Conservation (phyloP, 1,140 invertebrate genomes). For the Bombus sylvicola region DNA sequence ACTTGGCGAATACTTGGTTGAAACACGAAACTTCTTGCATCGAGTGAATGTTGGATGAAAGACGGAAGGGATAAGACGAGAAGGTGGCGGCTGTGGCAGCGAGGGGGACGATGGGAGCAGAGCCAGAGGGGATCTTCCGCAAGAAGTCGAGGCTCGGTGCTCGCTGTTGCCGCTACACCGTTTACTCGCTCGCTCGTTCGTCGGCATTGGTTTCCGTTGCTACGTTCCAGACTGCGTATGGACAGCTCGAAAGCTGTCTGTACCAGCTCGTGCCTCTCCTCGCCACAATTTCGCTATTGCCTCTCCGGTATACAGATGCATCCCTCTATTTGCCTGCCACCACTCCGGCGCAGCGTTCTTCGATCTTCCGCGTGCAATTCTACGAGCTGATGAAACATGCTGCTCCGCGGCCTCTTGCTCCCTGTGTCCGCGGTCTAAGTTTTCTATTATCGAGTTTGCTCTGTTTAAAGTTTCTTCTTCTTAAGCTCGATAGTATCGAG, state of each 20-base stretch:
- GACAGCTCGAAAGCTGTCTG: slow-evolving; percentile 58
- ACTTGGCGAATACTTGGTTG: slow-evolving; percentile 75
- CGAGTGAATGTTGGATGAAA: slow-evolving; percentile 59
- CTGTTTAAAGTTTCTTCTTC: not conserved
- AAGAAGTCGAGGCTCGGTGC: slow-evolving; percentile 43
- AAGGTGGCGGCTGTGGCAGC: not conserved
- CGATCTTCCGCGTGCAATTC: slow-evolving; percentile 34
- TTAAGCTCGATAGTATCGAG: not conserved
- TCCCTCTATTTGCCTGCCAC: slow-evolving; percentile 33
- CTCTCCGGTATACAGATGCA: slow-evolving; percentile 9
- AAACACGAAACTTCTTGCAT: slow-evolving; percentile 71
- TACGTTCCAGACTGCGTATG: slow-evolving; percentile 56
- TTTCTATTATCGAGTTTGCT: not conserved
- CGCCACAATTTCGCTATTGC: slow-evolving; percentile 58
- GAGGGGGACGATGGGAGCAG: not conserved
- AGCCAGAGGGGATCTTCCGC: slow-evolving; percentile 47
- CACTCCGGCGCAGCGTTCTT: slow-evolving; percentile 32
- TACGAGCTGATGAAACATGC: not conserved
- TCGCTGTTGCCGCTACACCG: not conserved
- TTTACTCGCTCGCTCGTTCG: slow-evolving; percentile 6
- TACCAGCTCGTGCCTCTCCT: slow-evolving; percentile 5
- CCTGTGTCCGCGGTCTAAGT: not conserved
- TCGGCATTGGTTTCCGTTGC: slow-evolving; percentile 60
- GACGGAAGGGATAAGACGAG: slow-evolving; percentile 62
- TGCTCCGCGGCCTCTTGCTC: not conserved